A percentile compares a stretch with the other conserved stretches of the same genome.
Conservation (phyloP, 2,113 vertebrate species). For the Sus scrofa region T2T-Sscrofa CM000816.6:64408001-64408500, state of each 20-base stretch:
- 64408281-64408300: not conserved
- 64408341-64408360: slow-evolving; percentile 38
- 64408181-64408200: not conserved
- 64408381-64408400: slow-evolving; percentile 39
- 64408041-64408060: not conserved
- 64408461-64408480: not conserved
- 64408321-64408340: not conserved
- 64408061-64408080: not conserved
- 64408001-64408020: not conserved
- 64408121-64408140: not conserved
- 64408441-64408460: not conserved
- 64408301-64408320: not conserved
- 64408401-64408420: slow-evolving; percentile 10
- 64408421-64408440: not conserved
- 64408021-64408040: not conserved
- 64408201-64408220: not conserved
- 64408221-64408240: not conserved
- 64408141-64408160: not conserved
- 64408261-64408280: slow-evolving; percentile 25
- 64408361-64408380: not conserved
- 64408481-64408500: not conserved
- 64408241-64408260: not conserved
- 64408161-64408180: not conserved
- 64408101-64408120: not conserved
- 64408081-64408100: slow-evolving; percentile 14